Base-by-base conservation (phyloP, 2,888 invertebrate species). In the Serripes groenlandicus region DNA sequence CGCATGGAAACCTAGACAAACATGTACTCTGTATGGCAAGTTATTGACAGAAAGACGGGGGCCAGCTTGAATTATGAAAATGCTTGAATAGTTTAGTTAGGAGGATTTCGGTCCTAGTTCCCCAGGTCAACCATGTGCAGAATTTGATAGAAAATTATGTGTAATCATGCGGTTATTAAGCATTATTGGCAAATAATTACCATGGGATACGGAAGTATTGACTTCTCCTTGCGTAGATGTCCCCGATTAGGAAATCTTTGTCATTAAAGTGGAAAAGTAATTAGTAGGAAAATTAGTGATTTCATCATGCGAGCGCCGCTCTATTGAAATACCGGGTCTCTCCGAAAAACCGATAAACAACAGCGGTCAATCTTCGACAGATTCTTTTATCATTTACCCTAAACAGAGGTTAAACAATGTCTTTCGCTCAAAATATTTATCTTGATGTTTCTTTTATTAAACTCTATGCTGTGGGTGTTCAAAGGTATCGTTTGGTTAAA, bases 111-210 rank as follows among this genome's bases (percentile, higher is more conserved):
- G 56, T 42, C 56, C 56, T 56, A 5, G 56, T 56, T 26, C 66
- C n/a, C 66, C 7, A 9, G 66, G 66, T 66, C 66, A 66, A 21
- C 37, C 66, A 34, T 23, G 34, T 32, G 73, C 49, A 69, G 35
- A 74, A 78, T 78, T 75, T 62, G 79, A 79, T 79, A 68, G 30
- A 70, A 42, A 21, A 62, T 60, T 52, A 62, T 75, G 79, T 79
- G 60, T 75, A 79, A 79, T 79, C 70, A 66, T 49, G 62, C 79
- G 70, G 42, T 75, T 79, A 75, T 54, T 62, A 75, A 52, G 60
- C 70, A 79, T 79, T 75, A 79, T 75, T 75, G 54, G 56, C 62
- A 21, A 37, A 69, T 69, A 68, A 69, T 69, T 69, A 62, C 62
- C 30, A 32, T 28, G 32, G 34, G 62, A 62, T 26, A 56, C 11